Conservation (phyloP, 1,140 invertebrate genomes). For the Caenorhabditis inopinata region DNA sequence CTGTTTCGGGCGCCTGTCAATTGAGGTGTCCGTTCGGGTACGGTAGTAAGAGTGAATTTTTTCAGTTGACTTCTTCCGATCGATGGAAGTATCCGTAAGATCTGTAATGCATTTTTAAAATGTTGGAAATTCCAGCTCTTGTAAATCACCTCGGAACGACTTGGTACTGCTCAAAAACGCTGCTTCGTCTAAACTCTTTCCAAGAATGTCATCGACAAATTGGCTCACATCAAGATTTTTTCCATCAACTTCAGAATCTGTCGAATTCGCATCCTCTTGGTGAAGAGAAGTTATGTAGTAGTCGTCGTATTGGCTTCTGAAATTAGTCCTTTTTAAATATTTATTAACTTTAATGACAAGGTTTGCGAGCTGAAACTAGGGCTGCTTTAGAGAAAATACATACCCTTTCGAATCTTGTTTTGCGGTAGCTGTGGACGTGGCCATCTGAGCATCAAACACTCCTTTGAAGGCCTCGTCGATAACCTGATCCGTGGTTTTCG, state of each 20-base stretch:
- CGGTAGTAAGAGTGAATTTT: conserved; percentile 4
- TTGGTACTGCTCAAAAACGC: conserved; percentile 22
- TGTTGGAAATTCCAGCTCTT: too few species aligned
- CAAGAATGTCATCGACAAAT: conserved; percentile 14
- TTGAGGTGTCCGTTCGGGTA: not conserved
- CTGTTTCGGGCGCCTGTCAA: not conserved
- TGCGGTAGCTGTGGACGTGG: not conserved
- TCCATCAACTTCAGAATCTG: not conserved
- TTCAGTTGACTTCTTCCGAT: not conserved
- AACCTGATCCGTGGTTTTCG: not conserved
- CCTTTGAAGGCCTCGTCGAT: conserved; percentile 11
- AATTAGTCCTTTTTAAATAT: not conserved
- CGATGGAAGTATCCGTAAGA: not conserved
- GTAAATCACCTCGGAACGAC: not conserved
- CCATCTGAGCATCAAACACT: not conserved
- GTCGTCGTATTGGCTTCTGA: not conserved
- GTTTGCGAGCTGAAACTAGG: too few species aligned
- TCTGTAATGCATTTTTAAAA: not conserved
- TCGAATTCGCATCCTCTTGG: not conserved
- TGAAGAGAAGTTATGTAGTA: conserved; percentile 6
- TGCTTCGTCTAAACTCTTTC: not conserved
- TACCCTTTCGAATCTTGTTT: not conserved
- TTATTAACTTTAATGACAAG: not conserved
- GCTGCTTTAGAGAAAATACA: too few species aligned
- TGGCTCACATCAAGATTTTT: not conserved